Evolutionary conservation across 1,140 invertebrate genomes (phyloP).

Genomic region (Eupristina koningsbergeri): DNA sequence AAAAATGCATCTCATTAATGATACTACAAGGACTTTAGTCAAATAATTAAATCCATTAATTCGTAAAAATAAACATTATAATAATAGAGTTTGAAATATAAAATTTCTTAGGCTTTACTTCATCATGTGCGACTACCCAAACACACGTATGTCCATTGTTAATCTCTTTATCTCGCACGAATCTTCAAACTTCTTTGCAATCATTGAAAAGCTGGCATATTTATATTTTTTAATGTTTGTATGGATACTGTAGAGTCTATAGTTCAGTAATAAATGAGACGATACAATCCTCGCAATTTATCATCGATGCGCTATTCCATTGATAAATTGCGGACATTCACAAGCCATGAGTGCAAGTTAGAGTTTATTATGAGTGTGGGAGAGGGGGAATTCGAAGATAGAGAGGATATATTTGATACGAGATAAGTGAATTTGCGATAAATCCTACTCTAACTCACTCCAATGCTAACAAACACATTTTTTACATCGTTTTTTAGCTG

Average conservation of each 20-base stretch:
- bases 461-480: no score
- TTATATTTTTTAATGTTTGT: slow-evolving; percentile 8
- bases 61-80: neutral
- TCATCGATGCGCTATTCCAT: slow-evolving; percentile 69
- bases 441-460: neutral
- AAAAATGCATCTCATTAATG: neutral
- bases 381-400: slow-evolving; percentile 25
- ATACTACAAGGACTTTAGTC: neutral
- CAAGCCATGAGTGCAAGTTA: slow-evolving; percentile 57
- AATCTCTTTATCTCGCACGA: neutral
- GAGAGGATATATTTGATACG: slow-evolving; percentile 63
- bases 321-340: slow-evolving; percentile 73
- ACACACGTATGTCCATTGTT: neutral
- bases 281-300: slow-evolving; percentile 70
- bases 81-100: neutral
- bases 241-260: slow-evolving; percentile 37
- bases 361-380: slow-evolving; percentile 51
- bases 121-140: slow-evolving; percentile 43
- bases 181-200: slow-evolving; percentile 51
- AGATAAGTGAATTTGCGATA: slow-evolving; percentile 50
- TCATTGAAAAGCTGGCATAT: slow-evolving; percentile 25
- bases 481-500: no score
- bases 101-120: slow-evolving; percentile 6
- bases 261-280: slow-evolving; percentile 45
- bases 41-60: neutral